Conservation (phyloP, 2,113 vertebrate genomes). For the Eonycteris spelaea region DNA sequence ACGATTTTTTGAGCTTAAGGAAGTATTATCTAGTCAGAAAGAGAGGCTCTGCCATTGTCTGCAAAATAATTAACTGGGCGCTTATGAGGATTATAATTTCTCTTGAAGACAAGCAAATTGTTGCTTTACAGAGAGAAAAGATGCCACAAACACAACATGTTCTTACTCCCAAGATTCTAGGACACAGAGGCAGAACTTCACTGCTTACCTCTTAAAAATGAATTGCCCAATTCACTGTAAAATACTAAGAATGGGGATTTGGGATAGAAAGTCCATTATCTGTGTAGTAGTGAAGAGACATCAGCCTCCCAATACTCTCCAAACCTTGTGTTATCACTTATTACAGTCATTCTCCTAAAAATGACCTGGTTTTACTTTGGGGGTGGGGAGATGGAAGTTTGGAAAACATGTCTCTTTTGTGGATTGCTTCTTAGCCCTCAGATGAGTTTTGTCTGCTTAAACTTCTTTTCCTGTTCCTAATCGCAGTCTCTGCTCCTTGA, state of each 20-base stretch:
- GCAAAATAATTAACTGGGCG: neutral
- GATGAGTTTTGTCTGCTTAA: neutral
- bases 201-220: neutral
- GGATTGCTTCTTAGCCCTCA: neutral
- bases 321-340: neutral
- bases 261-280: neutral
- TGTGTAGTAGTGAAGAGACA: neutral
- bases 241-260: neutral
- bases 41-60: neutral
- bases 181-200: neutral
- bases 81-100: neutral
- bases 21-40: neutral
- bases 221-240: neutral
- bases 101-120: conserved; percentile 27
- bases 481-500: neutral
- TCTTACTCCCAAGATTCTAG: conserved; percentile 21
- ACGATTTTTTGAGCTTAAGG: conserved; percentile 27
- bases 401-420: neutral
- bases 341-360: neutral
- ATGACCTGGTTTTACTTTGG: neutral
- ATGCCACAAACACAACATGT: conserved; percentile 20
- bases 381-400: neutral
- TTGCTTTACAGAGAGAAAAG: neutral
- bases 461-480: neutral
- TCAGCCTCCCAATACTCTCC: neutral